Evolutionary conservation across 2,113 vertebrate species (phyloP), one percentile per base, ranked within the genome.

Genomic region (Bos javanicus): DNA sequence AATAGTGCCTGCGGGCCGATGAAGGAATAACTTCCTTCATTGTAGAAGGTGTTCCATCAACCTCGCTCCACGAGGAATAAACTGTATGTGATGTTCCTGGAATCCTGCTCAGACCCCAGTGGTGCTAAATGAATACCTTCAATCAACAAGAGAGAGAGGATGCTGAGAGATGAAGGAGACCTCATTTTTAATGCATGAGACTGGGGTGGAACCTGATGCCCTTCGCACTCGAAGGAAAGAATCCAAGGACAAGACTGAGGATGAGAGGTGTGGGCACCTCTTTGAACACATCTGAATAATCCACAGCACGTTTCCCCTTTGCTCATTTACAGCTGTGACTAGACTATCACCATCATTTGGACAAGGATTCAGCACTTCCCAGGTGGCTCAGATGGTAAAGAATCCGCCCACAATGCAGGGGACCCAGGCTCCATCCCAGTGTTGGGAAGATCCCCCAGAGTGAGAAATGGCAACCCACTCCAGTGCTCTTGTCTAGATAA

Each of bases 1-100:
- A 21, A 2, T 0, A 1, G 17, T 0, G 43, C 28, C 17, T 17
- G 30, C 0, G 7, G 62, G 48, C 13, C 33, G 2, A 4, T 0
- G 1, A 43, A 28, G 56, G 10, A 0, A 0, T 1, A 0, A 1
- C 26, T 16, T 9, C 62, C 33, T 21, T 11, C 64, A 11, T 0
- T 0, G 2, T 1, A 60, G 30, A 33, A 3, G 30, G 78, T 1
- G 0, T 11, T 6, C 52, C 39, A 0, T 25, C 26, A 19, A 1
- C n/a, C 43, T 17, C 5, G 0, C 13, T 25, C 5, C 10, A 1
- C 4, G 3, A 33, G 26, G 52, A 26, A 15, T 10, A 2, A 19
- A 0, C 17, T 23, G 1, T 17, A 5, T 4, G 17, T 19, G 10
- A 4, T 2, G 8, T 26, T 13, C 21, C 19, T 10, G 13, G 7